Evolutionary conservation across 2,888 invertebrate species (phyloP), one percentile per base, ranked within the genome.

Genomic region (Urechis unicinctus): DNA sequence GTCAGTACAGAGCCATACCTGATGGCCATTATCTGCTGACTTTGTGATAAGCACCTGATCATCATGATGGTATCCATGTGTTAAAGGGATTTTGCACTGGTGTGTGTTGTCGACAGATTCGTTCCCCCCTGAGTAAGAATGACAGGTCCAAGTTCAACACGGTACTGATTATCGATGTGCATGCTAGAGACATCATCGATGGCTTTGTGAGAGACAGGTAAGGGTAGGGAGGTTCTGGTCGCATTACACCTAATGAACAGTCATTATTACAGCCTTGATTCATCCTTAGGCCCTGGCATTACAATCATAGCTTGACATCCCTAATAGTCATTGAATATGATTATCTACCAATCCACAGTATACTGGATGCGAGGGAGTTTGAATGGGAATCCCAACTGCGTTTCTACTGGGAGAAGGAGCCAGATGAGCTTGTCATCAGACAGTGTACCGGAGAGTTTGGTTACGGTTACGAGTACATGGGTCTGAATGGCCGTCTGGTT

Each of bases 381-480:
- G 88, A 90, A 68, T 94, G 94, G 94, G 92, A 93, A 77, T 91
- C 91, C 70, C 93, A 94, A 77, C 80, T 94, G 58, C 81, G 92
- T 55, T 93, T 92, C 80, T 94, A 94, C 73, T 94, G 94, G 94
- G 80, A 87, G 1, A 88, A 87, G 70, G 83, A 84, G 56, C 81
- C 86, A 44, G 91, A 93, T 72, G 88, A 89, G 68, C 77, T 91
- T 22, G 85, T 86, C 79, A 86, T 92, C 24, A 82, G 85, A 26
- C 94, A 94, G 72, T 94, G 93, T 72, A 60, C 80, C 70, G 89
- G 90, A 44, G 79, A 84, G 25, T 94, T 94, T 73, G 88, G 91
- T 59, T 94, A 92, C 69, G 94, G 94, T 3, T 94, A 93, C 74
- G 94, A 94, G 74, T 94, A 94, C 75, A 92, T 93, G 91, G 94